These are phyloP conservation scores for Thalassaphorura encarpata DNA, from an alignment of 1,140 invertebrate species.

Conservation along the genomic window DNA sequence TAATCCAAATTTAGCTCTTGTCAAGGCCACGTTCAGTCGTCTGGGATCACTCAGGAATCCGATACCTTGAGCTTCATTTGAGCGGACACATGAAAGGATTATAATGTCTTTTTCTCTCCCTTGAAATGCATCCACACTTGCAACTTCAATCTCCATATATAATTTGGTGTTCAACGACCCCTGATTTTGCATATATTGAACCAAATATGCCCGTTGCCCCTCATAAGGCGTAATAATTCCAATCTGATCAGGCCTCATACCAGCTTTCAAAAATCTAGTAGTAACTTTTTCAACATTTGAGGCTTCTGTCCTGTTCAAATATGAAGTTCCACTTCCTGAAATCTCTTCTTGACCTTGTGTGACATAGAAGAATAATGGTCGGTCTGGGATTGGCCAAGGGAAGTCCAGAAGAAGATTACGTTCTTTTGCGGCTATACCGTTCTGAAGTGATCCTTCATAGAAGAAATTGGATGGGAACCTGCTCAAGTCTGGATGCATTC, in stretches of 20 bases:
- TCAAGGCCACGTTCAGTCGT: constrained; percentile 94
- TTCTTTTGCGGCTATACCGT: constrained; percentile 95
- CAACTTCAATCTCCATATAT: constrained; percentile 98
- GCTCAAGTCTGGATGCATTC: constrained; percentile 96
- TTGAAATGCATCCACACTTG: constrained; percentile 98
- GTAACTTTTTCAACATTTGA: constrained; percentile 97
- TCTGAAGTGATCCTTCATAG: constrained; percentile 97
- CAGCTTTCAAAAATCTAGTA: constrained; percentile 82
- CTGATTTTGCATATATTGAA: constrained; percentile 98
- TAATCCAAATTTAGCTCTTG: constrained; percentile 93
- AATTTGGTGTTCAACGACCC: constrained; percentile 91
- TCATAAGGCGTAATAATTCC: constrained; percentile 99
- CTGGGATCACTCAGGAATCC: constrained; percentile 95
- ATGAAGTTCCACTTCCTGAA: constrained; percentile 94
- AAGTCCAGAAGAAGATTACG: constrained; percentile 84
- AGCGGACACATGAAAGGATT: constrained; percentile 84
- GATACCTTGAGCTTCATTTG: constrained; percentile 84
- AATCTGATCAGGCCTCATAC: constrained; percentile 95
- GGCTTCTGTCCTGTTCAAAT: constrained; percentile 96
- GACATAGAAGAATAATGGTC: constrained; percentile 99
- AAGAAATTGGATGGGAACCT: constrained; percentile 99
- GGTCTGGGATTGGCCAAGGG: constrained; percentile 91
- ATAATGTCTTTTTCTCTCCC: constrained; percentile 98
- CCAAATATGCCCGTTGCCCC: constrained; percentile 87
- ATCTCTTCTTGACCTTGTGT: constrained; percentile 98